A percentile compares a stretch with the other conserved stretches of the same genome.
phyloP scores from a whole-genome alignment of 2,113 vertebrate species.

The Speoplatyrhinus poulsoni region DNA sequence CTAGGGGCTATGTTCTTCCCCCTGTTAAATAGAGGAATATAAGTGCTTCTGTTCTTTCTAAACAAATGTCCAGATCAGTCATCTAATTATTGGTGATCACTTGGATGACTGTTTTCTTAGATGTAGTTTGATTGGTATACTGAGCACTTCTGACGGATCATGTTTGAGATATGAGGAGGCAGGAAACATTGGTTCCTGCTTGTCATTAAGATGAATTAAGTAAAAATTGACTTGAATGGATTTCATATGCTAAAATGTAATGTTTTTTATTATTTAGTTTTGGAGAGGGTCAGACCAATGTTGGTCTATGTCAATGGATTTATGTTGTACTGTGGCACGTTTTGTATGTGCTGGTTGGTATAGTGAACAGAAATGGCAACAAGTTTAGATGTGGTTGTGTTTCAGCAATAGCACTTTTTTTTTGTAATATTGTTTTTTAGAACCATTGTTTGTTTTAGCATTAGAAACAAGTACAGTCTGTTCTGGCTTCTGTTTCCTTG shows the following conservation, averaged over 20 bases:
- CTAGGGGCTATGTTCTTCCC: neutral
- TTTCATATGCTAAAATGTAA: too few relatives aligned
- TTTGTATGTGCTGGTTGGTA: constrained; percentile 17
- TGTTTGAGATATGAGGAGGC: constrained; percentile 9
- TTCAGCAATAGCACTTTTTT: constrained; percentile 43
- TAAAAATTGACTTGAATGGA: neutral
- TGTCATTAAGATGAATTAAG: constrained; percentile 5
- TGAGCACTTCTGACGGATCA: neutral
- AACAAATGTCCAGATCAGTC: neutral
- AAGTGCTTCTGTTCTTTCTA: constrained; percentile 40
- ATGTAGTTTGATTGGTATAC: constrained; percentile 4
- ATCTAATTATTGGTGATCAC: neutral
- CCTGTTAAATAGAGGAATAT: constrained; percentile 5
- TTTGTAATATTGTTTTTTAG: constrained; percentile 33
- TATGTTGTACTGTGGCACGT: constrained; percentile 10
- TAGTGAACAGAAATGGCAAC: constrained; percentile 8
- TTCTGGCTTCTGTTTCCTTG: neutral
- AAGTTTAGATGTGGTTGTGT: constrained; percentile 14
- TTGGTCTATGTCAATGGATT: constrained; percentile 16
- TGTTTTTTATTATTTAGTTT: neutral
- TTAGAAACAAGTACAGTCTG: neutral
- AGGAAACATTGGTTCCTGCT: constrained; percentile 27
- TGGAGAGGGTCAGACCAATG: constrained; percentile 15
- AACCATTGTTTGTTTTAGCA: constrained; percentile 1
- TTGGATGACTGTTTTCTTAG: constrained; percentile 9